Evolutionary conservation across 2,113 vertebrate genomes (phyloP).

Genomic region (Corythornis vintsioides): DNA sequence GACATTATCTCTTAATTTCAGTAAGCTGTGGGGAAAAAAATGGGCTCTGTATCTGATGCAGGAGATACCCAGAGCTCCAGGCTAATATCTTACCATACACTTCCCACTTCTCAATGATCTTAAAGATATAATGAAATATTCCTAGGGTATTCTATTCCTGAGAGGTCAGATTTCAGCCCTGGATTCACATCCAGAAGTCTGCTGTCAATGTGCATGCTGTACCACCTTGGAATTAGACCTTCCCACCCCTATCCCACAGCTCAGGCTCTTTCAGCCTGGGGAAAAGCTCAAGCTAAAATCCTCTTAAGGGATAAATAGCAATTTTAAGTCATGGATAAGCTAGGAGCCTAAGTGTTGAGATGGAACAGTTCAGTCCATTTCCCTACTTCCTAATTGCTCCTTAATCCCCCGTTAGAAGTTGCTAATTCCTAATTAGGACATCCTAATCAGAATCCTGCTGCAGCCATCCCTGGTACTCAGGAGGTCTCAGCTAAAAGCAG

Average conservation of each 20-base stretch:
- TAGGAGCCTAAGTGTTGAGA: neutral
- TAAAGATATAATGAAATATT: constrained; percentile 1
- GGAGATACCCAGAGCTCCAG: neutral
- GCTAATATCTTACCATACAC: neutral
- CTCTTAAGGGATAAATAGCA: constrained; percentile 40
- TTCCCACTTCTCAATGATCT: neutral
- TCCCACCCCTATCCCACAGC: neutral
- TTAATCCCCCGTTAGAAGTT: neutral
- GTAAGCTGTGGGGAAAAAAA: neutral
- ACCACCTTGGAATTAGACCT: neutral
- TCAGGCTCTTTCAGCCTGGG: neutral
- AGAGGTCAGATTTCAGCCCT: neutral
- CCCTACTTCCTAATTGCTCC: neutral
- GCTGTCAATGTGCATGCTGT: neutral
- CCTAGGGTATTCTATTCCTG: neutral
- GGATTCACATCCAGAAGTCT: neutral
- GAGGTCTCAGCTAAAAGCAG: neutral
- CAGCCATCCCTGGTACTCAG: neutral
- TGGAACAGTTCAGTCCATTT: constrained; percentile 1
- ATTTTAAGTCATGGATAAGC: constrained; percentile 40
- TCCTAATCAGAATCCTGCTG: neutral
- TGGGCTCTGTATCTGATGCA: neutral
- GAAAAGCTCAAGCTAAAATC: constrained; percentile 40
- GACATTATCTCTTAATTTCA: constrained; percentile 53
- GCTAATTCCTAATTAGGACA: constrained; percentile 31